These are phyloP conservation scores for Pterocles burchelli DNA, from an alignment of 2,113 vertebrate genomes.

Conservation along the genomic window DNA sequence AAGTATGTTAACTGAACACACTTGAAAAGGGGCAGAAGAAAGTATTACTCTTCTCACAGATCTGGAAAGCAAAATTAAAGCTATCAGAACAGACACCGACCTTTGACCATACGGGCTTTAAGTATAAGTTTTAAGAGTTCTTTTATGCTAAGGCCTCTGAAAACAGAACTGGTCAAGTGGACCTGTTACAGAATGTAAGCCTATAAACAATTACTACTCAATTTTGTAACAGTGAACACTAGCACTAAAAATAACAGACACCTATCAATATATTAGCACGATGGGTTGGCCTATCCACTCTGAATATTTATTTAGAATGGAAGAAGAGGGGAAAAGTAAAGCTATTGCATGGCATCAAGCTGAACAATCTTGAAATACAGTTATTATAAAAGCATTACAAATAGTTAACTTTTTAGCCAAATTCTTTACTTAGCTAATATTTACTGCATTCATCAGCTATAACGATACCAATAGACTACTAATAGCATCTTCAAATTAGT, in stretches of 20 bases:
- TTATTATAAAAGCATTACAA: neutral
- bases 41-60: neutral
- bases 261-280: neutral
- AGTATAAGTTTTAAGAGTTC: neutral
- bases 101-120: neutral
- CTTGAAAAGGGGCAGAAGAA: neutral
- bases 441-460: neutral
- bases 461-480: neutral
- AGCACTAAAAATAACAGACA: neutral
- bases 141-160: neutral
- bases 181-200: neutral
- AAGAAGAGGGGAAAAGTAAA: neutral
- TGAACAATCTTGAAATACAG: neutral
- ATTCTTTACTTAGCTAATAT: neutral
- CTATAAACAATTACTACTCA: neutral
- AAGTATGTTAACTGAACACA: neutral
- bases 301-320: neutral
- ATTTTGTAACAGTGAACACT: neutral
- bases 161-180: neutral
- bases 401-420: neutral
- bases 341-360: neutral
- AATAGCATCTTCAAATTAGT: neutral
- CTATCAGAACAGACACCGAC: neutral
- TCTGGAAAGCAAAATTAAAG: neutral
- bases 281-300: neutral